These are phyloP conservation scores for Atopsyche davidsoni DNA, from an alignment of 1,140 invertebrate genomes.

Conservation along the genomic window DNA sequence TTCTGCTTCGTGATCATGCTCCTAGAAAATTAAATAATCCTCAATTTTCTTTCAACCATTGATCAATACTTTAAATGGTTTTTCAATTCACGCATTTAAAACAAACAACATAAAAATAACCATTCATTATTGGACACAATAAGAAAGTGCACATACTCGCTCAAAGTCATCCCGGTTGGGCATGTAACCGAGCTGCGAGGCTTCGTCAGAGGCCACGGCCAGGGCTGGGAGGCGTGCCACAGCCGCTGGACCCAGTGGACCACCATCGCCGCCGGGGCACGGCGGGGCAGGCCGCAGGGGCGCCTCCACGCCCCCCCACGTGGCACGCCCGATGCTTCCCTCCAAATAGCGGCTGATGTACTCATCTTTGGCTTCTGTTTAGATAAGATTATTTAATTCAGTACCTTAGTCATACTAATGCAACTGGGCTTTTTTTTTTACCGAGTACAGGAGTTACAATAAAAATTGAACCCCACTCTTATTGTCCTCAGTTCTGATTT, in stretches of 20 bases:
- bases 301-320: constrained; percentile 66
- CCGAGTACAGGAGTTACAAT: too few relatives aligned
- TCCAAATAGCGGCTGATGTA: constrained; percentile 84
- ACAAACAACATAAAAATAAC: background rate
- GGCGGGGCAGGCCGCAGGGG: constrained; percentile 62
- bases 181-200: constrained; percentile 90
- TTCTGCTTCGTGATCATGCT: constrained; percentile 90
- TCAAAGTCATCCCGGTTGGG: constrained; percentile 94
- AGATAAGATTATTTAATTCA: too few relatives aligned
- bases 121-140: background rate
- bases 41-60: too few relatives aligned
- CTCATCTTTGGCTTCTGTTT: constrained; percentile 87
- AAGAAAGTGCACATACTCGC: constrained; percentile 52
- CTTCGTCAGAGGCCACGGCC: constrained; percentile 76
- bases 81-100: background rate
- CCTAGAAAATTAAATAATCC: constrained; percentile 49
- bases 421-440: too few relatives aligned
- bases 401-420: too few relatives aligned
- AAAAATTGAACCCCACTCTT: too few relatives aligned
- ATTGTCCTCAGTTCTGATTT: too few relatives aligned
- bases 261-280: constrained; percentile 71
- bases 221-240: constrained; percentile 67
- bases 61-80: background rate
- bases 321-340: constrained; percentile 81
- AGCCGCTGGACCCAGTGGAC: constrained; percentile 70